phyloP scores from a whole-genome alignment of 2,888 invertebrate species.

The Drosophila cognata region DNA sequence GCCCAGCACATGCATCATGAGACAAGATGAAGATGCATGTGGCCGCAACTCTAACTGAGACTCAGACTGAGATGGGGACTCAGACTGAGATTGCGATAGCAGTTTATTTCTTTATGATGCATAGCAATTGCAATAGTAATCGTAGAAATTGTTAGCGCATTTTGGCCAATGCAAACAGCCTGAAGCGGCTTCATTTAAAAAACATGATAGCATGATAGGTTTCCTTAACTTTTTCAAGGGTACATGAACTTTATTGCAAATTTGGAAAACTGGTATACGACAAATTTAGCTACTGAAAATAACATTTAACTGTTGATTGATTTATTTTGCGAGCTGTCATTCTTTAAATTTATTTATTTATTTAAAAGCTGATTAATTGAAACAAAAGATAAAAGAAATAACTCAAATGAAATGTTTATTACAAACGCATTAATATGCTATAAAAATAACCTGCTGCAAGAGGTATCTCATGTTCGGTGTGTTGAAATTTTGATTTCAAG shows the following conservation, averaged over 20 bases:
- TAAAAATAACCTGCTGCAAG: slow-evolving; percentile 6
- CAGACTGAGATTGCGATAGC: slow-evolving; percentile 23
- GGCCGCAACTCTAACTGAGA: slow-evolving; percentile 23
- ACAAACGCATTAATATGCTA: not conserved
- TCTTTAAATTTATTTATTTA: slow-evolving; percentile 2
- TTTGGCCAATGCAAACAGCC: slow-evolving; percentile 80
- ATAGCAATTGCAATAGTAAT: slow-evolving; percentile 75
- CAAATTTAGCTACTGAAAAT: not conserved
- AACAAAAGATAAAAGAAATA: not conserved
- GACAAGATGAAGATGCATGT: slow-evolving; percentile 72
- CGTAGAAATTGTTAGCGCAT: slow-evolving; percentile 80
- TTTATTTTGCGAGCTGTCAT: not conserved
- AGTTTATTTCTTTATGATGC: slow-evolving; percentile 62
- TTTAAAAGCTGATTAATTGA: not conserved
- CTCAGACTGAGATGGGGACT: slow-evolving; percentile 21
- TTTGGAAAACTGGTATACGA: not conserved
- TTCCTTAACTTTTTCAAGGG: slow-evolving; percentile 2
- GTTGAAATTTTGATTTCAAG: not conserved
- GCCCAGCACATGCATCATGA: slow-evolving; percentile 70
- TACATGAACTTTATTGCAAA: not conserved
- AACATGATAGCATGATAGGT: slow-evolving; percentile 70
- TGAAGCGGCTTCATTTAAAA: slow-evolving; percentile 71
- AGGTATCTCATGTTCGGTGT: slow-evolving; percentile 22
- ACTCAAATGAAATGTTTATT: not conserved
- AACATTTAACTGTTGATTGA: not conserved